Base-by-base conservation (phyloP, 2,888 invertebrate species). In the Merodon equestris region DNA sequence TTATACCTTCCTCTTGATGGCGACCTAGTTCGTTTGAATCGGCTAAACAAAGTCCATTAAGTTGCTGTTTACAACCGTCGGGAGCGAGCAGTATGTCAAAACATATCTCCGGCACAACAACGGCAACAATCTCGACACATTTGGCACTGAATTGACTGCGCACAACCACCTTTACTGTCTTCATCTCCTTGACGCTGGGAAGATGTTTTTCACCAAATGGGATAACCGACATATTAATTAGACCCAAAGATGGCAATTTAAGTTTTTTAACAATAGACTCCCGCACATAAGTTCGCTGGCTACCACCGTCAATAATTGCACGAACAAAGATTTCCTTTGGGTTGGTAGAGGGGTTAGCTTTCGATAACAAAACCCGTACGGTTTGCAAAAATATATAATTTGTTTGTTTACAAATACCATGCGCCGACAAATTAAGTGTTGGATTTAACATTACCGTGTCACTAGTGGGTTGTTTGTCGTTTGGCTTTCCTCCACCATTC, bases 321-420 rank as follows among this genome's bases (percentile, higher is more conserved):
- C 50, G 40, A 10, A 63, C 15, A 27, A 63, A 51, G n/a, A n/a
- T n/a, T n/a, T n/a, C n/a, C n/a, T 14, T 42, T 42, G 10, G 10
- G 19, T 42, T 9, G 34, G 13, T 48, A 1, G n/a, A 18, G n/a
- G n/a, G 12, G 18, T 54, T 17, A 44, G 10, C 0, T 44, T n/a
- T 0, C 9, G n/a, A 14, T n/a, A n/a, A n/a, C n/a, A n/a, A n/a
- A n/a, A n/a, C n/a, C n/a, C n/a, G n/a, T n/a, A n/a, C n/a, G n/a
- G n/a, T n/a, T n/a, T n/a, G n/a, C n/a, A n/a, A n/a, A n/a, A n/a
- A n/a, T n/a, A n/a, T n/a, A n/a, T n/a, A 44, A 10, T 15, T 13
- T 18, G 10, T 12, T 17, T 18, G 9, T 15, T 54, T 2, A 19
- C n/a, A 38, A 12, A 54, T 9, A 54, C 38, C 2, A 40, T 9